Evolutionary conservation across 2,113 vertebrate species (phyloP).

Genomic region (Callipepla californica): DNA sequence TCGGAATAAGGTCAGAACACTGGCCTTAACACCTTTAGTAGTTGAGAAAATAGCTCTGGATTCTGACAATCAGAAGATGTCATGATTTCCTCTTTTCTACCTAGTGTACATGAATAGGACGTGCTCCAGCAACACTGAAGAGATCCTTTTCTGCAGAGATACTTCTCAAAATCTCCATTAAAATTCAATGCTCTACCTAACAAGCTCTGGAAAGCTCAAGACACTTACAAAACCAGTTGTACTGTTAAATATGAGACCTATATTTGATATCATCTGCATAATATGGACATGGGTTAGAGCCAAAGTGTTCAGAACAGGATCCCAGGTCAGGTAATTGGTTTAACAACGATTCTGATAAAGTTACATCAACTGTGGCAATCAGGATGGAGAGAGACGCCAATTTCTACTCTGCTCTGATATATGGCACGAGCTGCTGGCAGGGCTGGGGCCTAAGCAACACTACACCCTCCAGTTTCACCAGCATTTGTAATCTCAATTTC

Average conservation of each 20-base stretch:
- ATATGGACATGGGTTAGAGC: conserved; percentile 36
- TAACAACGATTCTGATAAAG: conserved; percentile 35
- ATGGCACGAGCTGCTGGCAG: background rate
- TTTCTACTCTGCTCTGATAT: background rate
- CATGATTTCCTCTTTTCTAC: conserved; percentile 24
- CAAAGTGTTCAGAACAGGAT: conserved; percentile 54
- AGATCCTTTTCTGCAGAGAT: conserved; percentile 20
- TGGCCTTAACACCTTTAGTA: conserved; percentile 51
- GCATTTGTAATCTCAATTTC: background rate
- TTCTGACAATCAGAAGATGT: conserved; percentile 42
- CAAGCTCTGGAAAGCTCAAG: background rate
- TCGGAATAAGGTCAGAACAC: conserved; percentile 64
- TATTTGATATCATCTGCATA: conserved; percentile 36
- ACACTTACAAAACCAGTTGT: background rate
- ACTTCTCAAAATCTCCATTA: conserved; percentile 24
- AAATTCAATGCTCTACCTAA: conserved; percentile 33
- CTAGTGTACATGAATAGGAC: background rate
- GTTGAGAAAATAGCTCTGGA: conserved; percentile 58
- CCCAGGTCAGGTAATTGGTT: conserved; percentile 42
- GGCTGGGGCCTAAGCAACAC: background rate
- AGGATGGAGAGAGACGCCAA: background rate
- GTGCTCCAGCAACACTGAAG: background rate
- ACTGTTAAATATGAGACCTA: background rate
- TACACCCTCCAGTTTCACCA: background rate
- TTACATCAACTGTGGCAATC: background rate